These are phyloP conservation scores for Plestiodon gilberti DNA, from an alignment of 2,113 vertebrate species.

Conservation along the genomic window DNA sequence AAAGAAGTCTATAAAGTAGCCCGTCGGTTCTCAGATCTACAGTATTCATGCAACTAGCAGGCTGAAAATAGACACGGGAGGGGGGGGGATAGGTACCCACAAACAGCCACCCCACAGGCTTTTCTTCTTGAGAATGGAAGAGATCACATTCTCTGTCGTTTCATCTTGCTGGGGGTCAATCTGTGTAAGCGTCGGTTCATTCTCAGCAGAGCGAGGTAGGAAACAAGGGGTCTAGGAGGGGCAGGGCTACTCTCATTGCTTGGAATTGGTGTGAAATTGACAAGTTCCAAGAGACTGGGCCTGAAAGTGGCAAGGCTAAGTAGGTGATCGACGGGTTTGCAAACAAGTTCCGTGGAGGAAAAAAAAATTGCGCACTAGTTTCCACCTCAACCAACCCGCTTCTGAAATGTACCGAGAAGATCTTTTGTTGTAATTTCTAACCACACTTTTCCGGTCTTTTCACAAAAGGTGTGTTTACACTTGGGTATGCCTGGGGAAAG, in stretches of 20 bases:
- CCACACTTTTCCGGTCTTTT: neutral
- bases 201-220: neutral
- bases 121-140: neutral
- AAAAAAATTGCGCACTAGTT: neutral
- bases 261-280: neutral
- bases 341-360: neutral
- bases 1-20: neutral
- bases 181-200: neutral
- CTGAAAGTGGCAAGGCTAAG: neutral
- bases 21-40: neutral
- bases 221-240: neutral
- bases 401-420: neutral
- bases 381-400: no score
- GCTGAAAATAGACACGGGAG: neutral
- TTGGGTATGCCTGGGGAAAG: neutral
- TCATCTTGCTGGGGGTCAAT: neutral
- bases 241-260: neutral
- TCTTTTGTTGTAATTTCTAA: neutral
- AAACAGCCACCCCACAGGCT: neutral
- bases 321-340: neutral
- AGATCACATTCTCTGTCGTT: neutral
- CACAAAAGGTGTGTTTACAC: neutral
- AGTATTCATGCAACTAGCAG: neutral
- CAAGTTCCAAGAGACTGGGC: neutral
- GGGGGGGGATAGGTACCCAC: neutral